A percentile compares a stretch with the other conserved stretches of the same genome.
Conservation (phyloP, 1,140 invertebrate genomes). For the Oncopodura yosiiana region DNA sequence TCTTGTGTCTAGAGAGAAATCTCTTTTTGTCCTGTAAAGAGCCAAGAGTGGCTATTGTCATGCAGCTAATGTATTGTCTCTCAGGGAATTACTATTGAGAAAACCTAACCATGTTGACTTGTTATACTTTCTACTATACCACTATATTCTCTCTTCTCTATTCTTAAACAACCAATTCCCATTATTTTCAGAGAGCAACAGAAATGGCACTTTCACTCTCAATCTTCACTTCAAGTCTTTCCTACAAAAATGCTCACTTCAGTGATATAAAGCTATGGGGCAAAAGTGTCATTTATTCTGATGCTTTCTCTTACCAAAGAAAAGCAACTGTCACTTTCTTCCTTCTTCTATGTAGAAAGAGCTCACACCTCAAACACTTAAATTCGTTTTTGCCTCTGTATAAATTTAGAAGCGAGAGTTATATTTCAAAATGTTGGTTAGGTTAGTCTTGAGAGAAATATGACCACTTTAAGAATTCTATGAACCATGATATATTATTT, state of each 20-base stretch:
- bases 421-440: too few relatives aligned
- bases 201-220: slow-evolving; percentile 3
- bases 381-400: too few relatives aligned
- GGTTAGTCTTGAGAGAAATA: too few relatives aligned
- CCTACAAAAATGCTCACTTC: neutral
- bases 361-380: too few relatives aligned
- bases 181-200: slow-evolving; percentile 12
- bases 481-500: too few relatives aligned
- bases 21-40: slow-evolving; percentile 14
- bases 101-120: slow-evolving; percentile 10
- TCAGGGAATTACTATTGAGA: slow-evolving; percentile 14
- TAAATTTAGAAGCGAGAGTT: too few relatives aligned
- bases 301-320: neutral
- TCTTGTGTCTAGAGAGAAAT: slow-evolving; percentile 12
- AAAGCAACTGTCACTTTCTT: too few relatives aligned
- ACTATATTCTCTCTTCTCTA: slow-evolving; percentile 2
- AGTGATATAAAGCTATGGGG: neutral
- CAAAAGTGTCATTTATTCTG: slow-evolving; percentile 10
- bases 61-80: slow-evolving; percentile 23
- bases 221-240: slow-evolving; percentile 4
- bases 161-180: slow-evolving; percentile 10
- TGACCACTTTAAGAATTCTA: too few relatives aligned
- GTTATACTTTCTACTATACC: too few relatives aligned
- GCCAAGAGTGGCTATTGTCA: slow-evolving; percentile 16
- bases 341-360: too few relatives aligned